A percentile compares a stretch with the other conserved stretches of the same genome.
Conservation (phyloP, 2,888 invertebrate genomes). For the Synergus japonicus region DNA sequence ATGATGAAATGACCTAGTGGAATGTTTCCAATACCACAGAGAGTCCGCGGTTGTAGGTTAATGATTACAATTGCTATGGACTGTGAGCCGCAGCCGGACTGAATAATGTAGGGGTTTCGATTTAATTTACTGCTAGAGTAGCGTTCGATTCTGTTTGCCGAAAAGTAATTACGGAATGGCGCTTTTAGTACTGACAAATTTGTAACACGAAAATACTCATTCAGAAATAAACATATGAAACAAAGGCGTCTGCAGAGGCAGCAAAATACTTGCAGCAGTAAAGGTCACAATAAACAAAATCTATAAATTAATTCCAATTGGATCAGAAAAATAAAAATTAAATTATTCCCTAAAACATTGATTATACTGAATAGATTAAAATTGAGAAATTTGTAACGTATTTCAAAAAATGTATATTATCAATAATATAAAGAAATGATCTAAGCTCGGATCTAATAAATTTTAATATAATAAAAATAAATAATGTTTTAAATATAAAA, state of each 20-base stretch:
- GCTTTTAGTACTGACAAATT: conserved; percentile 46
- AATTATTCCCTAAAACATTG: too few species aligned
- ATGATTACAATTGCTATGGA: conserved; percentile 44
- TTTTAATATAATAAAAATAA: too few species aligned
- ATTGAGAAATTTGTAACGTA: too few species aligned
- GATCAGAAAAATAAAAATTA: not conserved
- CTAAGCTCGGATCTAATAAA: too few species aligned
- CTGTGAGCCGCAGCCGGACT: conserved; percentile 25
- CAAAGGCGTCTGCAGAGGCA: not conserved
- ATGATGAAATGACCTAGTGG: conserved; percentile 6
- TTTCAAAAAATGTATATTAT: too few species aligned
- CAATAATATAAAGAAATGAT: too few species aligned
- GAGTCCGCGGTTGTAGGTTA: conserved; percentile 33
- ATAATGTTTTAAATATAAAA: too few species aligned
- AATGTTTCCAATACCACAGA: conserved; percentile 42
- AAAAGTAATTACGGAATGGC: conserved; percentile 58
- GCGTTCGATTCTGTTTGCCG: conserved; percentile 55
- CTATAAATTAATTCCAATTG: not conserved
- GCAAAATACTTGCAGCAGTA: not conserved
- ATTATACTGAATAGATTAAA: too few species aligned
- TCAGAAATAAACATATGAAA: conserved; percentile 23
- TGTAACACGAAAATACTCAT: conserved; percentile 40
- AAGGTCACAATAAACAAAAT: not conserved
- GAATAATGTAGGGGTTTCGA: conserved; percentile 52
- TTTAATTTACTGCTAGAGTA: conserved; percentile 56